A percentile compares a stretch with the other conserved stretches of the same genome.
These are phyloP conservation scores for Ichneumoninae sp. DNA, from an alignment of 2,888 invertebrate species.

Conservation along the genomic window DNA sequence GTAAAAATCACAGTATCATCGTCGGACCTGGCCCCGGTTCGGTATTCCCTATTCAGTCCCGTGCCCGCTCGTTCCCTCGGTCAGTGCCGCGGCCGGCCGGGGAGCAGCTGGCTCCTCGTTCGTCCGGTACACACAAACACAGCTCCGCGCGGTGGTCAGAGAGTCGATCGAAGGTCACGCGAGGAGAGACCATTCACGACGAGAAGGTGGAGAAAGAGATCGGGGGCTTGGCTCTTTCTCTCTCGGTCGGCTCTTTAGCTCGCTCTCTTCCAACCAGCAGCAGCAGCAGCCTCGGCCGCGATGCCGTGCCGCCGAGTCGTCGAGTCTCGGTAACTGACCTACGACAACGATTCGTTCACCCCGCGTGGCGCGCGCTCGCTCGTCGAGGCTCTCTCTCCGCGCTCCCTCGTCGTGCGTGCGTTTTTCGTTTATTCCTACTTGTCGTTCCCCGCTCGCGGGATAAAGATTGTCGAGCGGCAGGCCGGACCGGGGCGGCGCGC, in stretches of 20 bases:
- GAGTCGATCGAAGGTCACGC: constrained; percentile 63
- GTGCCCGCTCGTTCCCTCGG: constrained; percentile 14
- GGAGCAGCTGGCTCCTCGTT: constrained; percentile 33
- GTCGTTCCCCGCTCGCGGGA: neutral
- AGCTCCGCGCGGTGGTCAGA: constrained; percentile 30
- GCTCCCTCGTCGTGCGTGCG: neutral
- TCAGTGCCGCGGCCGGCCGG: constrained; percentile 27
- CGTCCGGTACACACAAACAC: constrained; percentile 11
- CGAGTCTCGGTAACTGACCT: constrained; percentile 72
- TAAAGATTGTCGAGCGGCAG: neutral
- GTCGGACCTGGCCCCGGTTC: neutral
- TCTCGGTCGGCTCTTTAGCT: constrained; percentile 47
- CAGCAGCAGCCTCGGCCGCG: constrained; percentile 51
- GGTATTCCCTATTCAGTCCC: neutral
- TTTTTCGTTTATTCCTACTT: neutral
- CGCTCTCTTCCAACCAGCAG: constrained; percentile 33
- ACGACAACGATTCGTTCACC: constrained; percentile 73
- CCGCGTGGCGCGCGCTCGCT: constrained; percentile 46
- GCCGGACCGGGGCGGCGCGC: neutral
- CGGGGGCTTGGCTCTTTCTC: constrained; percentile 8
- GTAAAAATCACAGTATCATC: neutral
- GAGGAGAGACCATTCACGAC: constrained; percentile 58
- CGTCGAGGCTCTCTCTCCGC: constrained; percentile 18
- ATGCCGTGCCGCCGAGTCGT: constrained; percentile 57
- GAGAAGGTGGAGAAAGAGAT: constrained; percentile 57